phyloP scores from a whole-genome alignment of 1,140 invertebrate species.

The Zophobas atratus region DNA sequence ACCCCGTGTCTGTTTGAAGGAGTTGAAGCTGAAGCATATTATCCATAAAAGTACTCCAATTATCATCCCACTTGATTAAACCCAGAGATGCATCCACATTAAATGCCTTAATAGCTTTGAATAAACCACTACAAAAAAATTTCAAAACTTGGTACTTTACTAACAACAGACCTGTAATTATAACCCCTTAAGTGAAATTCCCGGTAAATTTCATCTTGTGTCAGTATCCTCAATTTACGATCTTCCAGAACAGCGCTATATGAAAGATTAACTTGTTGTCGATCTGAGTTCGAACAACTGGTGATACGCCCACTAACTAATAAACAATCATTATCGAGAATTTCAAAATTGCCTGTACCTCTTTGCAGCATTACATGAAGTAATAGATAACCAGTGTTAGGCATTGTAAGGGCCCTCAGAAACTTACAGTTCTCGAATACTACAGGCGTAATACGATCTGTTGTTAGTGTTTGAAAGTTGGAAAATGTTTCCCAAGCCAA shows the following conservation, averaged over 20 bases:
- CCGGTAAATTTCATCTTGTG: constrained; percentile 88
- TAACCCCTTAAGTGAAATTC: too few relatives aligned
- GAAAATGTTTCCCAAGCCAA: constrained; percentile 92
- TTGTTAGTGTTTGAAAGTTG: constrained; percentile 75
- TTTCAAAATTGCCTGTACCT: constrained; percentile 86
- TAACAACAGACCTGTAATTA: too few relatives aligned
- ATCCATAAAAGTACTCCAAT: constrained; percentile 95
- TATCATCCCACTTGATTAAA: constrained; percentile 78
- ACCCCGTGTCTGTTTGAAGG: constrained; percentile 79
- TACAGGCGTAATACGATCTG: constrained; percentile 81
- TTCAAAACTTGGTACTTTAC: too few relatives aligned
- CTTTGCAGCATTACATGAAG: constrained; percentile 88
- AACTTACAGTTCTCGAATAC: too few relatives aligned
- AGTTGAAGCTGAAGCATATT: constrained; percentile 91
- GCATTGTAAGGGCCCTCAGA: constrained; percentile 89
- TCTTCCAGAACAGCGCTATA: neutral
- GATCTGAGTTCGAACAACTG: neutral
- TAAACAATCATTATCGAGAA: constrained; percentile 51
- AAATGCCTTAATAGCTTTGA: constrained; percentile 51
- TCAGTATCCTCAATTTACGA: neutral
- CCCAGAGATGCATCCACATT: constrained; percentile 68
- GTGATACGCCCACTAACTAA: constrained; percentile 29
- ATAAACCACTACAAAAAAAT: constrained; percentile 61
- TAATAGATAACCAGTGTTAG: constrained; percentile 78
- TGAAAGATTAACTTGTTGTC: neutral